phyloP scores from a whole-genome alignment of 1,140 invertebrate species.

The Drosophila sp. region DNA sequence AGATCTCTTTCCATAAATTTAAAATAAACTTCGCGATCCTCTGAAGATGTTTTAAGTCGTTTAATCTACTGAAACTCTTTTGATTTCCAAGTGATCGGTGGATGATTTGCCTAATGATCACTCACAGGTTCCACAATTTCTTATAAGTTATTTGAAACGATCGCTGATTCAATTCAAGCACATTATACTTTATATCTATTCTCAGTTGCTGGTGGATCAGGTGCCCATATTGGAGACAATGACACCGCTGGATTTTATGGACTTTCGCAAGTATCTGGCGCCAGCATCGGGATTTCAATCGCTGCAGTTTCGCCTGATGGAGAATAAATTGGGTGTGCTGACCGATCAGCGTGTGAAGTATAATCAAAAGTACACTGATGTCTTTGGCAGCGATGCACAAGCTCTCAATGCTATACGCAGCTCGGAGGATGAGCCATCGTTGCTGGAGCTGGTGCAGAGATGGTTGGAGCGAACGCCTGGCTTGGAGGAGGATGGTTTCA shows the following conservation, averaged over 20 bases:
- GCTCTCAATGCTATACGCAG: conserved; percentile 90
- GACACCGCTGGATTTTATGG: conserved; percentile 98
- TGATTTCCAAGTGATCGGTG: too few species aligned
- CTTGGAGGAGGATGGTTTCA: conserved; percentile 91
- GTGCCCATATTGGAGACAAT: conserved; percentile 99
- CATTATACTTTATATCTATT: neutral
- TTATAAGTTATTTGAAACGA: too few species aligned
- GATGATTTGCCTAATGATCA: too few species aligned
- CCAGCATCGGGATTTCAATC: conserved; percentile 99
- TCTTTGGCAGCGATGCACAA: conserved; percentile 92
- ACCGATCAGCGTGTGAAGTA: conserved; percentile 95
- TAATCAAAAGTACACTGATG: conserved; percentile 95
- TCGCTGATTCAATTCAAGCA: too few species aligned
- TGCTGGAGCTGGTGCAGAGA: conserved; percentile 93
- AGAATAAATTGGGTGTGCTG: conserved; percentile 98
- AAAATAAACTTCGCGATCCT: too few species aligned
- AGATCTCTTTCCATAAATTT: too few species aligned
- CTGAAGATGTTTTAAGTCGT: too few species aligned
- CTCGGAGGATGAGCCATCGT: conserved; percentile 93
- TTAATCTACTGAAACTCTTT: too few species aligned
- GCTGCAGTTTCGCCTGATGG: conserved; percentile 96
- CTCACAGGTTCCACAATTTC: too few species aligned
- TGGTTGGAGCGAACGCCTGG: conserved; percentile 98
- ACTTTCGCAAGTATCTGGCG: conserved; percentile 95
- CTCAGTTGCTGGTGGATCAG: conserved; percentile 96